These are phyloP conservation scores for Drosophila anceps DNA, from an alignment of 2,888 invertebrate genomes.

Conservation along the genomic window DNA sequence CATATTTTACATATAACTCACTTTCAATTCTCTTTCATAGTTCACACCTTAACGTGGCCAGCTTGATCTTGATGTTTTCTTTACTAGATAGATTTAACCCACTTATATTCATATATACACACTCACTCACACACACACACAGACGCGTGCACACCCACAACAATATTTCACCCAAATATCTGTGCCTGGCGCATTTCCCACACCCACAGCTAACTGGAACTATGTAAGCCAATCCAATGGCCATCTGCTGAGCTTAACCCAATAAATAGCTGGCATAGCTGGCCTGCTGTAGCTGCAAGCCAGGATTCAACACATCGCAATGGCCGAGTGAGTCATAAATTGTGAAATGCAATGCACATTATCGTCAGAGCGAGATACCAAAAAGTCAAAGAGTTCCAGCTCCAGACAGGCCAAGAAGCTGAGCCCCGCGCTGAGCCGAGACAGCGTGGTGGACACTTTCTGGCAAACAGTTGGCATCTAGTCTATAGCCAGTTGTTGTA, in stretches of 20 bases:
- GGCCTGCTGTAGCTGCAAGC: constrained; percentile 11
- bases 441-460: constrained; percentile 73
- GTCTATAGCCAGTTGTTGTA: constrained; percentile 21
- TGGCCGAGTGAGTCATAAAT: constrained; percentile 74
- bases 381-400: constrained; percentile 58
- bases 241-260: constrained; percentile 68
- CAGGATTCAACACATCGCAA: constrained; percentile 28
- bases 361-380: constrained; percentile 57
- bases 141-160: neutral
- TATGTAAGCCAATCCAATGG: constrained; percentile 40
- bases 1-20: constrained; percentile 7
- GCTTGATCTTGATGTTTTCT: constrained; percentile 1
- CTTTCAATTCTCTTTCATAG: constrained; percentile 1
- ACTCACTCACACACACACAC: neutral
- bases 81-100: constrained; percentile 30
- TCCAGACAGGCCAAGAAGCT: constrained; percentile 22
- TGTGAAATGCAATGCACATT: constrained; percentile 73
- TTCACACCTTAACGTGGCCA: neutral
- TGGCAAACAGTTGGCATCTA: constrained; percentile 51
- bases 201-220: constrained; percentile 36
- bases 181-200: constrained; percentile 28
- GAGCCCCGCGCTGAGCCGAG: constrained; percentile 6
- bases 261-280: constrained; percentile 72
- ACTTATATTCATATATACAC: constrained; percentile 22
- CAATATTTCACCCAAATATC: constrained; percentile 22